phyloP scores from a whole-genome alignment of 2,797 vertebrate genomes.

The Scomberomorus guttatus region DNA sequence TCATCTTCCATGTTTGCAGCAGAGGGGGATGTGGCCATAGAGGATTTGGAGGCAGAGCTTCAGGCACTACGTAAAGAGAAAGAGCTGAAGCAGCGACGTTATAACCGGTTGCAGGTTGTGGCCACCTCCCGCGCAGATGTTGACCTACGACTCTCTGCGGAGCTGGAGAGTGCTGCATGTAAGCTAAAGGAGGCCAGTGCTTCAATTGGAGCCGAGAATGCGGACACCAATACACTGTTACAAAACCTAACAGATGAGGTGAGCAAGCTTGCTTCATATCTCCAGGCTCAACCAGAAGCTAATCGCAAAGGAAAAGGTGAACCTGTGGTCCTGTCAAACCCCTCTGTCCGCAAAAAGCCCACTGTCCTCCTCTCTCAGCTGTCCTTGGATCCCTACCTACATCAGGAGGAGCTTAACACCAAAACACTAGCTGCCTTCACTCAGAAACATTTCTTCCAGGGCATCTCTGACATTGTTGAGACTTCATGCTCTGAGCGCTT shows the following conservation, averaged over 20 bases:
- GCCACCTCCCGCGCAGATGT: slow-evolving; percentile 76
- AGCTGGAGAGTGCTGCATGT: slow-evolving; percentile 72
- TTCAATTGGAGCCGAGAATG: slow-evolving; percentile 80
- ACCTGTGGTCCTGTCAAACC: slow-evolving; percentile 1
- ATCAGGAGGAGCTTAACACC: slow-evolving; percentile 90
- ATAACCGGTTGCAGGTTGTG: slow-evolving; percentile 87
- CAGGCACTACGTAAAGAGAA: slow-evolving; percentile 85
- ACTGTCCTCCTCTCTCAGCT: slow-evolving; percentile 88
- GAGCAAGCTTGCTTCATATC: slow-evolving; percentile 81
- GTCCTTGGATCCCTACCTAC: slow-evolving; percentile 87
- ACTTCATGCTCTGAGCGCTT: slow-evolving; percentile 85
- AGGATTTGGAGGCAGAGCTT: slow-evolving; percentile 89
- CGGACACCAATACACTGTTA: slow-evolving; percentile 85
- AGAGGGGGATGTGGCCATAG: slow-evolving; percentile 76
- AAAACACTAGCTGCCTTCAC: slow-evolving; percentile 86
- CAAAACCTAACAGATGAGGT: slow-evolving; percentile 82
- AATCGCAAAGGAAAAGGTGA: slow-evolving; percentile 46
- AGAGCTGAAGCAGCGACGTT: slow-evolving; percentile 85
- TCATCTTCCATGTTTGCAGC: slow-evolving; percentile 57
- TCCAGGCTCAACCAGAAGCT: slow-evolving; percentile 63
- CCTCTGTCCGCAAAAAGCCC: slow-evolving; percentile 27
- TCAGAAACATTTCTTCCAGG: slow-evolving; percentile 86
- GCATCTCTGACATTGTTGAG: slow-evolving; percentile 83
- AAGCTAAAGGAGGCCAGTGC: slow-evolving; percentile 80
- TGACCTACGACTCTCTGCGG: slow-evolving; percentile 78